Percentiles rank a stretch among this genome's conserved stretches.
Evolutionary conservation across 2,113 vertebrate species (phyloP).

Genomic region (Panurus biarmicus): DNA sequence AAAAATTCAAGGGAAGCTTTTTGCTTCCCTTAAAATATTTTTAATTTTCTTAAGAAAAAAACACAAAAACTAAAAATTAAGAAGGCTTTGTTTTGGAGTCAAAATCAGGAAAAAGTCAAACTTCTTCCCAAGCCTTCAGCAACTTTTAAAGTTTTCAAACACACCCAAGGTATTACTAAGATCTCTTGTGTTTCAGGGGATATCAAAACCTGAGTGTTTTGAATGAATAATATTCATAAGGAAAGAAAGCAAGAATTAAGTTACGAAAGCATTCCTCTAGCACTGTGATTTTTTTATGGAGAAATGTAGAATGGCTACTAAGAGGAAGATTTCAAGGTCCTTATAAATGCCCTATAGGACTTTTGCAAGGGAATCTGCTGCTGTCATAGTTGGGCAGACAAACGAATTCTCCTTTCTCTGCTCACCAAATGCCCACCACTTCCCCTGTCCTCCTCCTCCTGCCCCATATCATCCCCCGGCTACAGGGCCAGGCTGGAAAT

Average conservation of each 20-base stretch:
- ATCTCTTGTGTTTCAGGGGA: neutral
- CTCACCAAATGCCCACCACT: neutral
- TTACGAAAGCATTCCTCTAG: neutral
- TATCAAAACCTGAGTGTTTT: neutral
- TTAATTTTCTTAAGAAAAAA: neutral
- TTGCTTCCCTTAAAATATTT: neutral
- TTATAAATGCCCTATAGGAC: neutral
- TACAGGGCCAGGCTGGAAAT: neutral
- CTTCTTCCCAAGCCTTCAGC: neutral
- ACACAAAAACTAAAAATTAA: neutral
- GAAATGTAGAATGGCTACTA: neutral
- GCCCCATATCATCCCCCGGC: rapidly evolving
- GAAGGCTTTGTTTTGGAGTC: neutral
- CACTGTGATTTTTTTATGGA: neutral
- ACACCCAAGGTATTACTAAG: neutral
- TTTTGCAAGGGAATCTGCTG: neutral
- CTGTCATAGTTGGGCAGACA: neutral
- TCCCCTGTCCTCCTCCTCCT: neutral
- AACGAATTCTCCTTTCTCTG: neutral
- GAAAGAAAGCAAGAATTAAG: neutral
- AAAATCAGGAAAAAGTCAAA: neutral
- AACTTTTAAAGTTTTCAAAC: neutral
- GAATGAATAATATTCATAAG: neutral
- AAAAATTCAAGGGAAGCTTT: neutral
- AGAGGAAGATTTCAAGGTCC: neutral